phyloP scores from a whole-genome alignment of 2,888 invertebrate genomes.

The Monopis laevigella region DNA sequence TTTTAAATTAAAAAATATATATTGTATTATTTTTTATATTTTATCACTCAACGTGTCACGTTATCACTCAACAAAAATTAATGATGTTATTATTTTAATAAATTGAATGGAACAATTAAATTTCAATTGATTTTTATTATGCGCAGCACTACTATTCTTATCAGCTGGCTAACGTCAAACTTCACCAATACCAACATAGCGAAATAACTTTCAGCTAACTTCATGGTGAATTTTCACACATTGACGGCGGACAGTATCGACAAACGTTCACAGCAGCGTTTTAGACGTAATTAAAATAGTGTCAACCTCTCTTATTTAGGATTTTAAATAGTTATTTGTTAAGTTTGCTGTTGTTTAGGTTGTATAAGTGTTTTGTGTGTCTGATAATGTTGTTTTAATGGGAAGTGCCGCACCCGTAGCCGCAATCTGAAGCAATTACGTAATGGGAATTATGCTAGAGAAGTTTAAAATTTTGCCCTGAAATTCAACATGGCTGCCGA shows the following conservation, averaged over 20 bases:
- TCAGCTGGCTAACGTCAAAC: conserved; percentile 60
- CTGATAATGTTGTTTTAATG: conserved; percentile 48
- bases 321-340: conserved; percentile 48
- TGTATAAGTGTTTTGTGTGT: conserved; percentile 56
- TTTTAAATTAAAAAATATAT: too few relatives aligned
- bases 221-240: conserved; percentile 49
- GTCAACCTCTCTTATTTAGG: conserved; percentile 48
- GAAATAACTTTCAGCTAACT: conserved; percentile 33
- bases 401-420: conserved; percentile 53
- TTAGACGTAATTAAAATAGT: conserved; percentile 59
- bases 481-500: conserved; percentile 88
- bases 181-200: conserved; percentile 39
- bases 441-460: conserved; percentile 68
- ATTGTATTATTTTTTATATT: too few relatives aligned
- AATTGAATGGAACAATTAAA: too few relatives aligned
- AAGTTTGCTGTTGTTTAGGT: conserved; percentile 46
- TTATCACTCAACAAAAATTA: too few relatives aligned
- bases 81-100: too few relatives aligned
- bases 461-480: conserved; percentile 66
- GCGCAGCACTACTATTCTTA: conserved; percentile 44
- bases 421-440: conserved; percentile 61
- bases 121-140: too few relatives aligned
- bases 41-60: too few relatives aligned
- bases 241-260: conserved; percentile 56
- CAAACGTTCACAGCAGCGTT: conserved; percentile 61